Conservation (phyloP, 2,888 invertebrate genomes). For the Orthosia incerta region DNA sequence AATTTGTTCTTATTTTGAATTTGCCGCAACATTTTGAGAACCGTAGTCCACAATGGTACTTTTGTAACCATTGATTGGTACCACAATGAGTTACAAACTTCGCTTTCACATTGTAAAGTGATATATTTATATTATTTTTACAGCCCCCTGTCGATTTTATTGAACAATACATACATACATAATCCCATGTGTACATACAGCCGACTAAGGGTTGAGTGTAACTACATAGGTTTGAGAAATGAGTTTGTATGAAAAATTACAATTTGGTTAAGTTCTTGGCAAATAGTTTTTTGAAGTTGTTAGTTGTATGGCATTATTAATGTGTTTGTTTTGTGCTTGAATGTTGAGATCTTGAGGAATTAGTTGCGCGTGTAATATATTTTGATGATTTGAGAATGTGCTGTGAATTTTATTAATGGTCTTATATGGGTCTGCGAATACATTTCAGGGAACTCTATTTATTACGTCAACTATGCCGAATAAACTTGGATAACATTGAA, state of each 20-base stretch:
- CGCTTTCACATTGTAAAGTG: slow-evolving; percentile 85
- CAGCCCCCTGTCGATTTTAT: slow-evolving; percentile 79
- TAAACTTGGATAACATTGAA: not conserved
- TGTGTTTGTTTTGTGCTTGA: slow-evolving; percentile 76
- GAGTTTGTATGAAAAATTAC: slow-evolving; percentile 84
- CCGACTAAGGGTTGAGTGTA: slow-evolving; percentile 70
- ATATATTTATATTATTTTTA: slow-evolving; percentile 89
- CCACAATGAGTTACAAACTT: slow-evolving; percentile 88
- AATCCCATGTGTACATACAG: slow-evolving; percentile 76
- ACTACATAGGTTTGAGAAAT: slow-evolving; percentile 71
- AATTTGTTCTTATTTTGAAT: not conserved
- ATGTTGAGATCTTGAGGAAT: slow-evolving; percentile 53
- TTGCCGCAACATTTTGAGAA: slow-evolving; percentile 70
- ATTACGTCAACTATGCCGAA: not conserved
- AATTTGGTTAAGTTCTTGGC: slow-evolving; percentile 81
- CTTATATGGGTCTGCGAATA: not conserved
- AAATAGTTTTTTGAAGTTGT: slow-evolving; percentile 69
- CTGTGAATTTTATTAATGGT: slow-evolving; percentile 9
- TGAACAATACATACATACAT: slow-evolving; percentile 76
- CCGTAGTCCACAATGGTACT: slow-evolving; percentile 72
- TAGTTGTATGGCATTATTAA: slow-evolving; percentile 73
- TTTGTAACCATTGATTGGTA: slow-evolving; percentile 84
- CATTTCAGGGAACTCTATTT: not conserved
- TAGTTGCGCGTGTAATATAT: slow-evolving; percentile 51
- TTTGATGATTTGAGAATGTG: slow-evolving; percentile 45